phyloP scores from a whole-genome alignment of 2,888 invertebrate genomes.

The Cephus pygmeus region DNA sequence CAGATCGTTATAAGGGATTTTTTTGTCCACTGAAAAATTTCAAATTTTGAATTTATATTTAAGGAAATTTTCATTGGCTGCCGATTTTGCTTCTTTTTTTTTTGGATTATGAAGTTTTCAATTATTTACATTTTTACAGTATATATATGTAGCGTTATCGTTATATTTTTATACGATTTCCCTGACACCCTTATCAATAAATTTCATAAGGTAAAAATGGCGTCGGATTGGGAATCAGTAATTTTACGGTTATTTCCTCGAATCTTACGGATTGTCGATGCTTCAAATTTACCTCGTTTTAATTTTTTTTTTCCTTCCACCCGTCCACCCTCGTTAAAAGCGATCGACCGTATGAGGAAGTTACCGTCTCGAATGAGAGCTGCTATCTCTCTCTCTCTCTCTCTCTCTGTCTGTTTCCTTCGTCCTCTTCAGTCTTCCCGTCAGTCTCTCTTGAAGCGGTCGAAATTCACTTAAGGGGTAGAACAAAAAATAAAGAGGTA shows the following conservation, averaged over 20 bases:
- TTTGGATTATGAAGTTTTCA: too few relatives aligned
- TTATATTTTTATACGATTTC: too few relatives aligned
- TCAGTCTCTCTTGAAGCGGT: slow-evolving; percentile 13
- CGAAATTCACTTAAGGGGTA: not conserved
- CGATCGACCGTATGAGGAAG: slow-evolving; percentile 25
- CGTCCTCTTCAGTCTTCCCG: slow-evolving; percentile 12
- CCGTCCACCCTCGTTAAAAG: slow-evolving; percentile 23
- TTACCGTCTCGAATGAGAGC: slow-evolving; percentile 14
- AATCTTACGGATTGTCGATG: not conserved
- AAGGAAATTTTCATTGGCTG: not conserved
- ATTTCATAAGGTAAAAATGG: not conserved
- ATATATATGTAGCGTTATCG: too few relatives aligned
- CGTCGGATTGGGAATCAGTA: not conserved
- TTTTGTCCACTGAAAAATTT: not conserved
- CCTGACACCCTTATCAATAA: not conserved
- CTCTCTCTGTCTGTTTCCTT: slow-evolving; percentile 9
- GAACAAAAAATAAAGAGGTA: not conserved
- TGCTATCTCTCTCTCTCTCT: slow-evolving; percentile 20
- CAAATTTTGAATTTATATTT: not conserved
- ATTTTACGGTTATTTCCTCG: slow-evolving; percentile 2
- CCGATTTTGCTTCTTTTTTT: too few relatives aligned
- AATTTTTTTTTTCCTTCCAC: slow-evolving; percentile 4
- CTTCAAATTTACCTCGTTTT: not conserved
- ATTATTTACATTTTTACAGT: too few relatives aligned
- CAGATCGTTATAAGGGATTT: not conserved